phyloP scores from a whole-genome alignment of 2,888 invertebrate species.

The Julus scanicus region DNA sequence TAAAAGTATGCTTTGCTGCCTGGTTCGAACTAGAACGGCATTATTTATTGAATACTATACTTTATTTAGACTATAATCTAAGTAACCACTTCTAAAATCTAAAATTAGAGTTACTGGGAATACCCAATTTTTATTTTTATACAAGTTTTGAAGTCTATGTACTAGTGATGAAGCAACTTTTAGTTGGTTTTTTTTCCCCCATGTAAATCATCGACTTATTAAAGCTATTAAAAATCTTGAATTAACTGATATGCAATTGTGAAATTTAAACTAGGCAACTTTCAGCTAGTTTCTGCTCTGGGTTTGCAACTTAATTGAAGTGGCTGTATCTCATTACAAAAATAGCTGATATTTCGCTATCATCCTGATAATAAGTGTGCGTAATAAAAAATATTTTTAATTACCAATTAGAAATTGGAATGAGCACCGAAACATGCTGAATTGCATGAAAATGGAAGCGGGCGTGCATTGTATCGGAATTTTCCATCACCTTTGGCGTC shows the following conservation, averaged over 20 bases:
- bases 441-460: not conserved
- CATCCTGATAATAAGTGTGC: not conserved
- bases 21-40: not conserved
- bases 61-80: too few relatives aligned
- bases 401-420: not conserved
- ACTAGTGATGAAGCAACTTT: not conserved
- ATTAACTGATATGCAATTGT: not conserved
- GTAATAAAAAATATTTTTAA: not conserved
- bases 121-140: not conserved
- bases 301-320: not conserved
- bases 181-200: not conserved
- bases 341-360: not conserved
- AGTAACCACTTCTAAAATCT: too few relatives aligned
- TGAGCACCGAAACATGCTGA: not conserved
- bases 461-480: not conserved
- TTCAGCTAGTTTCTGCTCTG: not conserved
- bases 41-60: not conserved
- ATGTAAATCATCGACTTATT: not conserved
- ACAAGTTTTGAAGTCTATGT: not conserved
- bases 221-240: not conserved
- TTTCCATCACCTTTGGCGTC: constrained; percentile 37
- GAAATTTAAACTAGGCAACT: not conserved
- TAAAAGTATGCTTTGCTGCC: not conserved
- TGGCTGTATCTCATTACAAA: not conserved
- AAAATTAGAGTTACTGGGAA: too few relatives aligned